These are phyloP conservation scores for Phenacoccus solenopsis DNA, from an alignment of 1,140 invertebrate species.

Conservation along the genomic window DNA sequence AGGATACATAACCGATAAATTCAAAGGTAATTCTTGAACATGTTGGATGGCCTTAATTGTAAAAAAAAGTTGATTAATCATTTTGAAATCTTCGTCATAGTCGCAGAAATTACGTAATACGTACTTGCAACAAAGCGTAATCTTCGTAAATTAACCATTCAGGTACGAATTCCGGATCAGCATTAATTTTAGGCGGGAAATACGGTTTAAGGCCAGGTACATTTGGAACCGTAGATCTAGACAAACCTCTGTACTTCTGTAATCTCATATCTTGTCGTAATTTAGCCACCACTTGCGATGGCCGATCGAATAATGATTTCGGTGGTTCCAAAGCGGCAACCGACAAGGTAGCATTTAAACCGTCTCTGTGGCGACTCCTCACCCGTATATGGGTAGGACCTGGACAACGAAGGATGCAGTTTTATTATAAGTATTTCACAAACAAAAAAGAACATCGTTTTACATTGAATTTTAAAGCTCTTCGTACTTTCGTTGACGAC, in stretches of 20 bases:
- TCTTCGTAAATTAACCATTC: constrained; percentile 88
- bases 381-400: background rate
- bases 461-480: background rate
- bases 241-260: constrained; percentile 52
- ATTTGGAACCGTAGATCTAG: constrained; percentile 43
- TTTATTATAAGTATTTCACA: constrained; percentile 37
- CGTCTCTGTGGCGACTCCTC: background rate
- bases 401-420: background rate
- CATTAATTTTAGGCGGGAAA: constrained; percentile 39
- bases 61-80: constrained; percentile 12
- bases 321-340: background rate
- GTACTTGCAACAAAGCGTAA: constrained; percentile 58
- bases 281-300: constrained; percentile 59
- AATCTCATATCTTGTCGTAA: constrained; percentile 60
- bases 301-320: constrained; percentile 71
- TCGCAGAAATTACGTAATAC: background rate
- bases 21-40: constrained; percentile 68
- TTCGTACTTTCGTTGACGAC: background rate
- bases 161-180: constrained; percentile 50
- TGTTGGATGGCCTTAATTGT: constrained; percentile 60
- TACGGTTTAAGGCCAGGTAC: constrained; percentile 44
- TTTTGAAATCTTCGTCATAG: background rate
- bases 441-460: constrained; percentile 27
- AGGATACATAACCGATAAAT: constrained; percentile 59
- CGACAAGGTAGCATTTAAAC: background rate